Evolutionary conservation across 2,888 invertebrate genomes (phyloP).

Genomic region (Luffia ferchaultella): DNA sequence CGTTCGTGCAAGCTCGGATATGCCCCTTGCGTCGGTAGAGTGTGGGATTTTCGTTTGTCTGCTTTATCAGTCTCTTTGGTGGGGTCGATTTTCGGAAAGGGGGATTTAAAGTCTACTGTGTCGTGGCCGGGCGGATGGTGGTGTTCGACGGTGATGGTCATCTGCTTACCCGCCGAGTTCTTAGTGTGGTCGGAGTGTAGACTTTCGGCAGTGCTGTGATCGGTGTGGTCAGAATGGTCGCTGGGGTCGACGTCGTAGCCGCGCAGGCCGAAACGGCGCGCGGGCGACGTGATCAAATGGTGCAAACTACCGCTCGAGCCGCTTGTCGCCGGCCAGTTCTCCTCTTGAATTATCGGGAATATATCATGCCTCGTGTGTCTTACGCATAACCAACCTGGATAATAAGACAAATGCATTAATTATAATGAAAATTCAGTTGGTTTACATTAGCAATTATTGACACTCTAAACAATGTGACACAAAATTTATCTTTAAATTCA

Average conservation of each 20-base stretch:
- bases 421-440: background rate
- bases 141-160: conserved; percentile 16
- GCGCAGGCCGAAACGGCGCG: conserved; percentile 29
- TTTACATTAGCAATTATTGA: background rate
- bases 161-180: conserved; percentile 11
- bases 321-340: conserved; percentile 60
- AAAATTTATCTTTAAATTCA: background rate
- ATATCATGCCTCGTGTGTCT: conserved; percentile 79
- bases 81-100: conserved; percentile 1
- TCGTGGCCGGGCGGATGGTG: conserved; percentile 29
- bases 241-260: conserved; percentile 43
- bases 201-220: conserved; percentile 51
- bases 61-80: conserved; percentile 11
- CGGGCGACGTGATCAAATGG: conserved; percentile 35
- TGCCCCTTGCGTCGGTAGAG: conserved; percentile 64
- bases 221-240: conserved; percentile 57
- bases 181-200: conserved; percentile 40
- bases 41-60: conserved; percentile 57
- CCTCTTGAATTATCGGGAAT: conserved; percentile 78
- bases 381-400: conserved; percentile 78
- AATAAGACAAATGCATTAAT: conserved; percentile 8
- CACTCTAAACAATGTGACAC: background rate
- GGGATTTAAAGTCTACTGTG: conserved; percentile 33
- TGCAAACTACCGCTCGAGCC: conserved; percentile 38
- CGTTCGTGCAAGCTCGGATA: conserved; percentile 65